A percentile compares a stretch with the other conserved stretches of the same genome.
These are phyloP conservation scores for Brachionus manjavacas DNA, from an alignment of 1,140 invertebrate genomes.

Conservation along the genomic window DNA sequence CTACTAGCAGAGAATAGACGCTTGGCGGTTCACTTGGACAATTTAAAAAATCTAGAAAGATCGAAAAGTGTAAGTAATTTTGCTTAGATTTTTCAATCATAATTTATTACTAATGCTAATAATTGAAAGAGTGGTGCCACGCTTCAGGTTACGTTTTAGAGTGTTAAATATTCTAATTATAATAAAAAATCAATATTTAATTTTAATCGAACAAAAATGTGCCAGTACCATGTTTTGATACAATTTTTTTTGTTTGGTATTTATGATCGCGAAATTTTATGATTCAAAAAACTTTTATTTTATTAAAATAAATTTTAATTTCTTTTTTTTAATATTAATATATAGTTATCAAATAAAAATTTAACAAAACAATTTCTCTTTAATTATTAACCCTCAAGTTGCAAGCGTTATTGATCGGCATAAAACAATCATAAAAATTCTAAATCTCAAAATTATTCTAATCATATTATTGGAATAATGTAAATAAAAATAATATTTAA, in stretches of 20 bases:
- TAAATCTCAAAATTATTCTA: background rate
- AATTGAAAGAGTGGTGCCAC: background rate
- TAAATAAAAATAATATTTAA: too few species aligned
- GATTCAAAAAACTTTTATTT: background rate
- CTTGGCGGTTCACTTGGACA: background rate
- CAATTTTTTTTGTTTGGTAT: background rate
- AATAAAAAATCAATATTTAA: background rate
- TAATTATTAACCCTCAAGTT: too few species aligned
- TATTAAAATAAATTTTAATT: background rate
- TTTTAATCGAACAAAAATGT: background rate
- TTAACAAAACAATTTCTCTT: too few species aligned
- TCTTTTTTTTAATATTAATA: background rate
- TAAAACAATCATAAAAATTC: background rate
- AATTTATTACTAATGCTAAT: background rate
- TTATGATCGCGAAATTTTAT: background rate
- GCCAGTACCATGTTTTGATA: background rate
- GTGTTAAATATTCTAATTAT: background rate
- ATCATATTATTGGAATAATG: background rate
- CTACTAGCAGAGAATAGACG: background rate
- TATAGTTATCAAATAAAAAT: background rate
- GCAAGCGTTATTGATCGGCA: background rate
- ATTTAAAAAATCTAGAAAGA: constrained; percentile 19
- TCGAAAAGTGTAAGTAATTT: background rate
- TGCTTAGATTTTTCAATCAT: background rate
- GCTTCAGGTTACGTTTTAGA: background rate